Evolutionary conservation across 2,113 vertebrate genomes (phyloP), one percentile per base, ranked within the genome.

Genomic region (Aptenodytes forsteri): DNA sequence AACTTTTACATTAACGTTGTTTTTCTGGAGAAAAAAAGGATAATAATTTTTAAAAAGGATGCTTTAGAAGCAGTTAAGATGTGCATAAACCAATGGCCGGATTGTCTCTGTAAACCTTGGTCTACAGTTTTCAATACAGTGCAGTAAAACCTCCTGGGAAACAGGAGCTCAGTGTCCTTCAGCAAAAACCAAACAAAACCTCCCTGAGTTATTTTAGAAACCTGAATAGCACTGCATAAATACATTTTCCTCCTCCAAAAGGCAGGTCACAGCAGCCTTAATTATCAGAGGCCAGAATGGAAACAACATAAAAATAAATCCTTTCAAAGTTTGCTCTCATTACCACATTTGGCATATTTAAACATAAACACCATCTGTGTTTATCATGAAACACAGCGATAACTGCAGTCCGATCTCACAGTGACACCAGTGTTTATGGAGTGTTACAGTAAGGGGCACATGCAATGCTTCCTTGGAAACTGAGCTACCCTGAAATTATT

Each of bases 291-390:
- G 59, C 69, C 72, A 85, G 85, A 92, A 93, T 94, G 83, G 84
- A 97, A 97, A 93, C 87, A 94, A 64, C 83, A 80, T 92, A 76
- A 95, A 96, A 96, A 97, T 85, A 88, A 91, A 96, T 96, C 70
- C 83, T 95, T 87, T 73, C 77, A 61, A 92, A 95, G 82, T 97
- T 97, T 97, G 84, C 91, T 90, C 90, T 95, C 84, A 79, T 97
- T 96, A 91, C 94, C 75, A 92, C 91, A 87, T 96, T 97, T 96
- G 94, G 95, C 93, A 95, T 97, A 78, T 94, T 96, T 94, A 94
- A 93, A 80, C 83, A 96, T 81, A 97, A 97, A 95, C 93, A 93
- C 94, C 93, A 97, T 97, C 96, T 97, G 96, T 97, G 93, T 97
- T 98, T 95, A 94, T 94, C 87, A 46, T 87, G 96, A 76, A 93